These are phyloP conservation scores for Gobio occitaniae DNA, from an alignment of 2,797 vertebrate species.

Conservation along the genomic window DNA sequence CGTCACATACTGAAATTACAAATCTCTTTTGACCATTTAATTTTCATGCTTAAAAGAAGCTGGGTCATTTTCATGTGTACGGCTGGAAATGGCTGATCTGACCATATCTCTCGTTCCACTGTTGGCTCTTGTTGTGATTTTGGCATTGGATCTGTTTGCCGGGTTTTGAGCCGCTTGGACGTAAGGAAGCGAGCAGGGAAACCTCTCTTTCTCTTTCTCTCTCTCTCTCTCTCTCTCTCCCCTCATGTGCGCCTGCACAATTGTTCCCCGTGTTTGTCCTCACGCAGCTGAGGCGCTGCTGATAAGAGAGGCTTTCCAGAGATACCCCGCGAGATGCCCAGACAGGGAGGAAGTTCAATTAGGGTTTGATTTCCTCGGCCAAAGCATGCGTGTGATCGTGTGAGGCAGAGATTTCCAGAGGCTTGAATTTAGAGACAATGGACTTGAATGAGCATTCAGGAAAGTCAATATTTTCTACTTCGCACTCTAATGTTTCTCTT, in stretches of 20 bases:
- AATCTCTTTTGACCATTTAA: neutral
- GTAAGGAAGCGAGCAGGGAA: conserved; percentile 41
- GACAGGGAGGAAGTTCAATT: conserved; percentile 64
- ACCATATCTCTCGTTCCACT: conserved; percentile 66
- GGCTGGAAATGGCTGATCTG: neutral
- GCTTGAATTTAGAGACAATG: conserved; percentile 26
- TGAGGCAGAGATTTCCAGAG: conserved; percentile 11
- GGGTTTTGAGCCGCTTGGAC: conserved; percentile 61
- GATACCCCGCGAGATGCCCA: conserved; percentile 65
- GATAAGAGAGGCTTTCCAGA: conserved; percentile 73
- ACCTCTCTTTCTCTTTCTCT: neutral
- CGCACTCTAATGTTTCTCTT: neutral
- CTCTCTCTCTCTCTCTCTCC: conserved; percentile 28
- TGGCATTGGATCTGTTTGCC: conserved; percentile 64
- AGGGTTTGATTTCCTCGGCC: conserved; percentile 36
- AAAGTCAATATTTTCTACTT: conserved; percentile 24
- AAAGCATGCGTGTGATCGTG: neutral
- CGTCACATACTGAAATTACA: neutral
- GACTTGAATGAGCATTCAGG: neutral
- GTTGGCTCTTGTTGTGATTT: conserved; percentile 60
- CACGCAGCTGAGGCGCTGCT: conserved; percentile 78
- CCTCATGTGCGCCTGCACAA: conserved; percentile 71
- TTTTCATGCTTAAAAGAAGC: conserved; percentile 4
- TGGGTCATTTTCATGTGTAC: conserved; percentile 1
- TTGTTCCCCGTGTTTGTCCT: conserved; percentile 76